phyloP scores from a whole-genome alignment of 2,113 vertebrate genomes.

The Dipodomys stephensi region DNA sequence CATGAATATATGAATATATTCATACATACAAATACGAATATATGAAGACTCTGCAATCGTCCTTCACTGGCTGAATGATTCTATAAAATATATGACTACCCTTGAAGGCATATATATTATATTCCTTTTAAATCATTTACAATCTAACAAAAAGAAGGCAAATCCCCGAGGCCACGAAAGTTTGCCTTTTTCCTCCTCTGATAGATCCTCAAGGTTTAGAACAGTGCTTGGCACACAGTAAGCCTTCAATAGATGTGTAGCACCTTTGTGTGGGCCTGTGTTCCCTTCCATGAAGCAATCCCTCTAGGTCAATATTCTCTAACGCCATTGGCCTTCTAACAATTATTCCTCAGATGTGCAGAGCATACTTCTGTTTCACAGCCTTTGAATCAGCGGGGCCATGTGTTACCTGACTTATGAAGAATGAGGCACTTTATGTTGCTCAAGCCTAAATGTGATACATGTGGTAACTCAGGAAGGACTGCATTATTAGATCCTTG shows the following conservation, averaged over 20 bases:
- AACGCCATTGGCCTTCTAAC: neutral
- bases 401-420: slow-evolving; percentile 9
- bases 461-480: neutral
- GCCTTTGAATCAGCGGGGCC: neutral
- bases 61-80: too few relatives aligned
- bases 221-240: neutral
- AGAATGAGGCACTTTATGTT: neutral
- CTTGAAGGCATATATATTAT: too few relatives aligned
- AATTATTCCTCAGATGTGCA: neutral
- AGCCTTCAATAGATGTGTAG: neutral
- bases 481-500: neutral
- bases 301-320: neutral
- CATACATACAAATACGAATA: too few relatives aligned
- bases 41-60: too few relatives aligned
- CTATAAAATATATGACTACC: too few relatives aligned
- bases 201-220: neutral
- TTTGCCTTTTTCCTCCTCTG: neutral
- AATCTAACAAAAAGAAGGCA: neutral
- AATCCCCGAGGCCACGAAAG: neutral
- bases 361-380: neutral
- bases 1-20: too few relatives aligned
- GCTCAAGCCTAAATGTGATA: neutral
- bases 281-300: neutral
- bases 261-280: neutral
- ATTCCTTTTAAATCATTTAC: neutral